Evolutionary conservation across 1,140 invertebrate genomes (phyloP), one percentile per base, ranked within the genome.

Genomic region (Telenomus remus): DNA sequence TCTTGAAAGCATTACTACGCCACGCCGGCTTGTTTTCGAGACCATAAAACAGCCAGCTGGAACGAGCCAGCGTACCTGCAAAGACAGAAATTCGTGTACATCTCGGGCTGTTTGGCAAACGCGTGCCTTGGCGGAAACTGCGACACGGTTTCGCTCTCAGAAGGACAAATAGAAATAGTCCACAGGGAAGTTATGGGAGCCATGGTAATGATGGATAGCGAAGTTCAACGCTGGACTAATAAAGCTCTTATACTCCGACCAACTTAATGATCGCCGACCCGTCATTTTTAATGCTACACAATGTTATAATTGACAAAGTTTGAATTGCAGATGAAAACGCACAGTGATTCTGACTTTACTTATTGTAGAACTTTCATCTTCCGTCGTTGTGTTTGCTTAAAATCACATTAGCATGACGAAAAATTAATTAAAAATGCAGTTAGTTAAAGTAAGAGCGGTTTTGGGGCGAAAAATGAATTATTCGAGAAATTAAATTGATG

Each of bases 81-180:
- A 39, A 49, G 54, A 73, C 64, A 73, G 66, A 75, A 64, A 55
- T 76, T 76, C 65, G 73, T 73, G 78, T 70, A 70, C 56, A 65
- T 79, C 64, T 37, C 55, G 59, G 57, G 80, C 75, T 79, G 80
- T 69, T 80, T 64, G 77, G 76, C 19, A 76, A 79, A 79, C 81
- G 82, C 81, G 82, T 83, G 80, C 78, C 78, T 73, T 64, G 46
- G 76, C 81, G 80, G 84, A 86, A 85, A 80, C 81, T 81, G 71
- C 80, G 68, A 87, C 85, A 86, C 74, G 85, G 76, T 85, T 86
- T 85, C 66, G 82, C 85, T 87, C 83, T 86, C 84, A 86, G 82
- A 81, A 85, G 85, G 84, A 84, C 85, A 85, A 86, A 86, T 83
- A 84, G 85, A 79, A 86, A 85, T 84, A 80, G 84, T 80, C 82